These are phyloP conservation scores for Corythoichthys intestinalis DNA, from an alignment of 2,113 vertebrate genomes.

Conservation along the genomic window DNA sequence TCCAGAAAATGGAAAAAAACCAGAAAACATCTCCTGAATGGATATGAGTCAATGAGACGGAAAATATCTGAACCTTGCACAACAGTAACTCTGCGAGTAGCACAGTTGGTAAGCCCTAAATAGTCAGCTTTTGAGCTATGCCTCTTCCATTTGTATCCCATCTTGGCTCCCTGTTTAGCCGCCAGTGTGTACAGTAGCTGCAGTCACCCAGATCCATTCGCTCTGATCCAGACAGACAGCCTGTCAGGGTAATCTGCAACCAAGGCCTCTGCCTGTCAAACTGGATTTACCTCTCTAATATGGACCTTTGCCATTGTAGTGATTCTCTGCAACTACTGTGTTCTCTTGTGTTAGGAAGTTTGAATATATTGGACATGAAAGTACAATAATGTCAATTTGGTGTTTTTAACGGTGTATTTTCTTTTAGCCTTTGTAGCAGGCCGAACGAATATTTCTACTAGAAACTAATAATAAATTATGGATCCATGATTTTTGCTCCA, in stretches of 20 bases:
- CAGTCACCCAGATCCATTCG: conserved; percentile 9
- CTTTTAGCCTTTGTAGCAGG: not conserved
- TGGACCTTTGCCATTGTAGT: conserved; percentile 20
- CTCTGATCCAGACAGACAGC: conserved; percentile 59
- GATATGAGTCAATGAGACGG: conserved; percentile 10
- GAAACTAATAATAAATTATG: too few relatives aligned
- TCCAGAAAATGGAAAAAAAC: not conserved
- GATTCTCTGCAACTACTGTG: conserved; percentile 6
- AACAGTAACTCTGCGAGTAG: conserved; percentile 13
- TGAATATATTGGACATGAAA: not conserved
- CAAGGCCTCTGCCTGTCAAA: conserved; percentile 54
- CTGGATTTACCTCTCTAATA: conserved; percentile 57
- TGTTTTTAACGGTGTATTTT: not conserved
- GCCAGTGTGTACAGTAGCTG: conserved; percentile 5
- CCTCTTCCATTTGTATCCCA: conserved; percentile 23
- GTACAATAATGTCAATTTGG: not conserved
- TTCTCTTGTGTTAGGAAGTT: conserved; percentile 11
- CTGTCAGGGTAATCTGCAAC: conserved; percentile 54
- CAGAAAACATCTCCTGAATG: conserved; percentile 10
- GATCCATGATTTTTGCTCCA: too few relatives aligned
- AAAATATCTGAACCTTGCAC: conserved; percentile 14
- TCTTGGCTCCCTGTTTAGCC: conserved; percentile 12
- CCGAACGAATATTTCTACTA: not conserved
- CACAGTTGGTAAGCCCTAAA: conserved; percentile 16
- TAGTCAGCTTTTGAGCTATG: conserved; percentile 15